Conservation (phyloP, 2,797 vertebrate genomes). For the Nasua narica region DNA sequence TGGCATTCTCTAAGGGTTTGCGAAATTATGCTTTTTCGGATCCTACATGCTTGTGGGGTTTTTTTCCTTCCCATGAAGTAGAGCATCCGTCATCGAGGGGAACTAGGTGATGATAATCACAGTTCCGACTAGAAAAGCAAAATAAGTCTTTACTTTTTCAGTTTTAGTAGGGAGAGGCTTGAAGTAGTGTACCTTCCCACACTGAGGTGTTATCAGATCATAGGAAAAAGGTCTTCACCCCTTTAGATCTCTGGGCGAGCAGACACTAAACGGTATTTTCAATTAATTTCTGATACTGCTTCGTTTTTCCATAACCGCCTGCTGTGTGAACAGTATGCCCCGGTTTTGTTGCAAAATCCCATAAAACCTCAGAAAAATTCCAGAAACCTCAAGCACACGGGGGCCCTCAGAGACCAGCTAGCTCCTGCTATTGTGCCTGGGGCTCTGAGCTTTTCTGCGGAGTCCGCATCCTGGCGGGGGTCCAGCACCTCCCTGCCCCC, state of each 20-base stretch:
- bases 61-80: background rate
- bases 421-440: background rate
- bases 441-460: background rate
- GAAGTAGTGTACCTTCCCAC: background rate
- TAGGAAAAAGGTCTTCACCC: background rate
- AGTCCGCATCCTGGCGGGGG: background rate
- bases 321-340: background rate
- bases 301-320: no score
- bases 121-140: background rate
- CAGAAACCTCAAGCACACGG: background rate
- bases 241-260: background rate
- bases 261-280: background rate
- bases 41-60: background rate
- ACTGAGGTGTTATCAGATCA: background rate
- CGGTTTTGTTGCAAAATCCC: background rate
- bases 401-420: background rate
- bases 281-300: background rate
- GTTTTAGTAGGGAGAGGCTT: background rate
- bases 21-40: background rate
- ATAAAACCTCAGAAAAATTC: background rate
- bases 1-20: background rate
- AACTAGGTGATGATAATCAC: background rate
- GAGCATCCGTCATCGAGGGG: background rate
- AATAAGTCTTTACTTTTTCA: background rate
- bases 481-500: background rate